A percentile compares a stretch with the other conserved stretches of the same genome.
These are phyloP conservation scores for Stegophylla sp. DNA, from an alignment of 2,888 invertebrate genomes.

Conservation along the genomic window DNA sequence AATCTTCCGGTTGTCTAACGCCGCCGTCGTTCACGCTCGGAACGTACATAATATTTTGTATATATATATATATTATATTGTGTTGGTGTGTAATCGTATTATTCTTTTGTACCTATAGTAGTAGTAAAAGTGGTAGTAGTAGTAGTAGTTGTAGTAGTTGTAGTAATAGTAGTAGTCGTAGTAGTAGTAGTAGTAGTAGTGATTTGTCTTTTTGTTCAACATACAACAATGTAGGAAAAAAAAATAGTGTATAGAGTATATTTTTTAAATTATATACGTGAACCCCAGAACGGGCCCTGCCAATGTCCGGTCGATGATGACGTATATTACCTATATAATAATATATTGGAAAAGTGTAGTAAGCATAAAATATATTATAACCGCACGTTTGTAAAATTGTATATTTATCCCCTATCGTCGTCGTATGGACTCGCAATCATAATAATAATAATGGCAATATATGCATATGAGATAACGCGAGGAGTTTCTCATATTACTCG, in stretches of 20 bases:
- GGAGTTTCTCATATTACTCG: conserved; percentile 17
- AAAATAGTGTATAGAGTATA: neutral
- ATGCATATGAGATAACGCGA: neutral
- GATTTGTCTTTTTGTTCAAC: conserved; percentile 7
- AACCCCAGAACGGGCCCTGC: neutral
- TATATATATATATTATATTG: neutral
- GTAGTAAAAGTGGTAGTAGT: no score
- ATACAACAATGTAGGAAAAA: neutral
- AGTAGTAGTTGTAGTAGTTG: no score
- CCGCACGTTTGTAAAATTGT: neutral
- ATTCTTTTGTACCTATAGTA: no score
- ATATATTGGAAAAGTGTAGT: no score
- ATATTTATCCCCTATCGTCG: neutral
- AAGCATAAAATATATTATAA: neutral
- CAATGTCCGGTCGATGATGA: neutral
- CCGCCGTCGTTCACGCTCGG: conserved; percentile 2
- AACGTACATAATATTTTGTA: neutral
- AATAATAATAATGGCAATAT: neutral
- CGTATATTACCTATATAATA: neutral
- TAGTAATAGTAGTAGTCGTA: no score
- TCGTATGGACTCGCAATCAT: neutral
- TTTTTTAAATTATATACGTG: neutral
- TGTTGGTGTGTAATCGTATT: neutral
- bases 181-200: no score
- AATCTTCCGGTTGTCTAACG: conserved; percentile 37